Percentiles rank a stretch among this genome's conserved stretches.
Evolutionary conservation across 2,113 vertebrate species (phyloP).

Genomic region (Barbus barbus): DNA sequence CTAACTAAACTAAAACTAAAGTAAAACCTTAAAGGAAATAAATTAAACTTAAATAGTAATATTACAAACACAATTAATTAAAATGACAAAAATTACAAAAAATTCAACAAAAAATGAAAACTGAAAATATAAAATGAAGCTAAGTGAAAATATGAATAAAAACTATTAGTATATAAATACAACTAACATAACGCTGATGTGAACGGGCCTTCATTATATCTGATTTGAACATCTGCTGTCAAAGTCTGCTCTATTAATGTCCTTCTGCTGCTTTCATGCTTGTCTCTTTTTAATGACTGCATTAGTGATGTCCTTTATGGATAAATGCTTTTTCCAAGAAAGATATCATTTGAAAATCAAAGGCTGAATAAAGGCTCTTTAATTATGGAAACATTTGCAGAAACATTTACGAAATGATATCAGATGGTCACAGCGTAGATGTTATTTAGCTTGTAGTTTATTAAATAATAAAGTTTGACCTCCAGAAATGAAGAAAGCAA

Average conservation of each 20-base stretch:
- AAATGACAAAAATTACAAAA: not conserved
- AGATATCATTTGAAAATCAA: conserved; percentile 1
- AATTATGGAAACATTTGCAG: not conserved
- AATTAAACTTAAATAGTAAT: not conserved
- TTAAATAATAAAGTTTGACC: not conserved
- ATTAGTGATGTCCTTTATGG: conserved; percentile 5
- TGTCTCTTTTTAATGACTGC: not conserved
- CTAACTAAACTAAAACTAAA: too few species aligned
- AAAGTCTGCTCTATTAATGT: conserved; percentile 10
- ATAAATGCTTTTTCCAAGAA: conserved; percentile 21
- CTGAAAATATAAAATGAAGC: not conserved
- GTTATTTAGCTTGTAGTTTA: not conserved
- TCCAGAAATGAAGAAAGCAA: not conserved
- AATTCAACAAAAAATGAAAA: not conserved
- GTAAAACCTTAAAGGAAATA: not conserved
- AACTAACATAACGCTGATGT: not conserved
- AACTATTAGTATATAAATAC: not conserved
- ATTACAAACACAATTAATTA: not conserved
- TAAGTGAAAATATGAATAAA: not conserved
- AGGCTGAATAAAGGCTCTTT: not conserved
- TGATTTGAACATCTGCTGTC: not conserved
- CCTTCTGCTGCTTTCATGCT: not conserved
- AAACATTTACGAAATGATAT: not conserved
- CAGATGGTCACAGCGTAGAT: not conserved
- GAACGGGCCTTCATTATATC: not conserved